Evolutionary conservation across 2,113 vertebrate genomes (phyloP).

Genomic region (Ammospiza caudacuta): DNA sequence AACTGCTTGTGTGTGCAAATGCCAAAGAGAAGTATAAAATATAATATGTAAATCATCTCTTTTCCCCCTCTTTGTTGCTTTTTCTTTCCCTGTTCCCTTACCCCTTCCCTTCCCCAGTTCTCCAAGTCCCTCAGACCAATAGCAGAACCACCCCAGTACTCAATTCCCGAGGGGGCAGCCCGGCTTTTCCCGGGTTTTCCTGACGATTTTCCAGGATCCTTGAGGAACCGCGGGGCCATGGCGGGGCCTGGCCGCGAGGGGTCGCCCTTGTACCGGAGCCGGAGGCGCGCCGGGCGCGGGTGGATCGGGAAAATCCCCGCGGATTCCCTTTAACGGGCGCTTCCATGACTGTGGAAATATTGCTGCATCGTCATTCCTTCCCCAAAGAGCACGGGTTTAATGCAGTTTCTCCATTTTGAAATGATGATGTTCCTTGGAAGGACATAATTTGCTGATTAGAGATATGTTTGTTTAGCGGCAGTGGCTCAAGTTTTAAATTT

Average conservation of each 20-base stretch:
- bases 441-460: conserved; percentile 53
- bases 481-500: conserved; percentile 20
- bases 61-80: rapidly evolving
- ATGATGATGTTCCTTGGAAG: conserved; percentile 41
- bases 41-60: background rate
- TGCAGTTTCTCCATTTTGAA: conserved; percentile 48
- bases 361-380: background rate
- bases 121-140: rapidly evolving
- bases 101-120: too few species aligned
- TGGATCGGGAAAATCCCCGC: background rate
- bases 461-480: conserved; percentile 55
- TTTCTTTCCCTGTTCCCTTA: background rate
- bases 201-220: rapidly evolving
- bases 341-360: background rate
- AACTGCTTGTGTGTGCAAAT: background rate
- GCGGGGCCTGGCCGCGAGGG: conserved; percentile 35
- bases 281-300: background rate
- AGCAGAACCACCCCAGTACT: rapidly evolving
- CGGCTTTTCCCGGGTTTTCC: rapidly evolving
- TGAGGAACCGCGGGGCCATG: background rate
- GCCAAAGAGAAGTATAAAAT: background rate
- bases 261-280: conserved; percentile 63
- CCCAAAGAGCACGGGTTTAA: conserved; percentile 23
- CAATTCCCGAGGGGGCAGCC: background rate
- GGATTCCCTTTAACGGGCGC: background rate